A percentile compares a stretch with the other conserved stretches of the same genome.
These are phyloP conservation scores for Ciconia nigra DNA, from an alignment of 2,797 vertebrate genomes.

Conservation along the genomic window DNA sequence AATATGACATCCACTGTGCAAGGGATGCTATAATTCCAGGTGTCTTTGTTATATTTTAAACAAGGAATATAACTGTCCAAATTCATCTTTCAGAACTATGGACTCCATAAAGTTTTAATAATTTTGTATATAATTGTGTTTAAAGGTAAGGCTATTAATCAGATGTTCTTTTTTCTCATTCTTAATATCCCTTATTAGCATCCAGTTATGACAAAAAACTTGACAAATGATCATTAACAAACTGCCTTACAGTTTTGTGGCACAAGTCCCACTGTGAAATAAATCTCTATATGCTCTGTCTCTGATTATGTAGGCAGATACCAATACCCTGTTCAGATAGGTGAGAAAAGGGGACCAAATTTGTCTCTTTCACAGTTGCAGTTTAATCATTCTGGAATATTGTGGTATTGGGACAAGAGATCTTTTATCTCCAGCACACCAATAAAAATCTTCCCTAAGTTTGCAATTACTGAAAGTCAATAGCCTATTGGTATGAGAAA, in stretches of 20 bases:
- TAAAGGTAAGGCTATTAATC: slow-evolving; percentile 46
- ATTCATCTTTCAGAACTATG: slow-evolving; percentile 52
- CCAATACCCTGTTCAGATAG: not conserved
- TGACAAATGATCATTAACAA: slow-evolving; percentile 23
- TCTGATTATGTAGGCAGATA: not conserved
- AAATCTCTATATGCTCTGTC: not conserved
- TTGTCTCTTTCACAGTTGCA: not conserved
- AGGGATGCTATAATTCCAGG: slow-evolving; percentile 68
- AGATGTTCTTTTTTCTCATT: not conserved
- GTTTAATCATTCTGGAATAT: not conserved
- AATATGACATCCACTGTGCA: slow-evolving; percentile 70
- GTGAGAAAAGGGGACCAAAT: not conserved
- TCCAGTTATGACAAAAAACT: slow-evolving; percentile 4
- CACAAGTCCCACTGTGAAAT: not conserved
- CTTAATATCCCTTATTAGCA: slow-evolving; percentile 35
- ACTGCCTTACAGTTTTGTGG: not conserved
- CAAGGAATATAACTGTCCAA: slow-evolving; percentile 34
- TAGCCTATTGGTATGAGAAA: slow-evolving; percentile 55
- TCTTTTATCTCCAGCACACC: slow-evolving; percentile 31
- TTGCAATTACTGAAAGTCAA: slow-evolving; percentile 61
- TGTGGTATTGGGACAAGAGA: not conserved
- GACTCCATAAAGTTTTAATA: slow-evolving; percentile 31
- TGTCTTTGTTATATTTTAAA: slow-evolving; percentile 55
- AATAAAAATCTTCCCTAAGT: slow-evolving; percentile 52
- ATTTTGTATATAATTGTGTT: slow-evolving; percentile 23